Evolutionary conservation across 2,888 invertebrate species (phyloP).

Genomic region (Drosophila siamana): DNA sequence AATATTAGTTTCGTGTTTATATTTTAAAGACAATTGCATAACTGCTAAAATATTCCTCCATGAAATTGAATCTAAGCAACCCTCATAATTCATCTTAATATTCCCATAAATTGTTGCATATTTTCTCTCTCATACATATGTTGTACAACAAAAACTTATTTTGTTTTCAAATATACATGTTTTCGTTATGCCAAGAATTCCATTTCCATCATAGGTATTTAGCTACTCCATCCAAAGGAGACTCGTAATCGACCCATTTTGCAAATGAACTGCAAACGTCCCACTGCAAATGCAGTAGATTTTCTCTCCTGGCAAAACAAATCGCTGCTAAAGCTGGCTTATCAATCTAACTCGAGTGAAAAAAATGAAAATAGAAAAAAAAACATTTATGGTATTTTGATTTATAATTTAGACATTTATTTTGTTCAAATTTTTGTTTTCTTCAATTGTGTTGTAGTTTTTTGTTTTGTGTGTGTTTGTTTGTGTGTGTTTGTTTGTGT

Average conservation of each 20-base stretch:
- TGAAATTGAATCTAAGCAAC: no score
- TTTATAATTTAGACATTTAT: conserved; percentile 77
- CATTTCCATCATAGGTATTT: background rate
- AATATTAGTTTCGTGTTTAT: no score
- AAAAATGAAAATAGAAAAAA: conserved; percentile 3
- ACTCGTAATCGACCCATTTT: background rate
- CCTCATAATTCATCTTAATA: background rate
- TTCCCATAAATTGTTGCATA: background rate
- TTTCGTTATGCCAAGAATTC: background rate
- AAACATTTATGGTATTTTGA: conserved; percentile 41
- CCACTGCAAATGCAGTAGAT: background rate
- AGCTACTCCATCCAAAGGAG: background rate
- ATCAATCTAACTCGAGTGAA: background rate
- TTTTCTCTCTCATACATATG: no score
- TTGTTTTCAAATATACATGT: background rate
- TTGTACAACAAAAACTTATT: background rate
- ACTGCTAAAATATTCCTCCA: no score
- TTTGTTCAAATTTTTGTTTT: conserved; percentile 54
- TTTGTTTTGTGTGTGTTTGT: conserved; percentile 23
- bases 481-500: conserved; percentile 23
- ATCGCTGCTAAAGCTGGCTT: background rate
- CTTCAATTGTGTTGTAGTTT: conserved; percentile 24
- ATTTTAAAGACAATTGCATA: no score
- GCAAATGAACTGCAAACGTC: background rate
- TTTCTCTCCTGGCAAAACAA: background rate